Evolutionary conservation across 2,797 vertebrate genomes (phyloP).

Genomic region (Diceros bicornis): DNA sequence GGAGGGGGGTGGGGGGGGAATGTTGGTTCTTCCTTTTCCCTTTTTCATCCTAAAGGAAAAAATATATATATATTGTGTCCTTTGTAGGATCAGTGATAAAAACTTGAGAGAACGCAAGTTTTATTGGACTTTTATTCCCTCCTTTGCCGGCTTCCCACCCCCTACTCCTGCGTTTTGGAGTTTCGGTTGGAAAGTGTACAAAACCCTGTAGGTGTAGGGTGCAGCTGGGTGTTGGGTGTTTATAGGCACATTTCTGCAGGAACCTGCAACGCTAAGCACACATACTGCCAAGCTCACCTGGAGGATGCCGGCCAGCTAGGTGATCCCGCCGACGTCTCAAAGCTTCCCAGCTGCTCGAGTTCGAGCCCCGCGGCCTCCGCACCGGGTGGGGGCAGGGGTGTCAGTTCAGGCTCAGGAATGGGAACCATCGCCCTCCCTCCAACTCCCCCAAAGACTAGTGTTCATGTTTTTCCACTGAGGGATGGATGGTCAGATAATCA

Average conservation of each 20-base stretch:
- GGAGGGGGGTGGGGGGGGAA: neutral
- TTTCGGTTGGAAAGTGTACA: slow-evolving; percentile 83
- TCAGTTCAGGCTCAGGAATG: neutral
- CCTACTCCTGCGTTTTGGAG: slow-evolving; percentile 61
- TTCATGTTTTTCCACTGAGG: neutral
- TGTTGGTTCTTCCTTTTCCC: neutral
- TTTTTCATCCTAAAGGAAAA: neutral
- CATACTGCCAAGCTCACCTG: slow-evolving; percentile 71
- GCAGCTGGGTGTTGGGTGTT: slow-evolving; percentile 71
- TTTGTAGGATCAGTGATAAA: slow-evolving; percentile 29
- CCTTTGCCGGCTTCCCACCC: slow-evolving; percentile 56
- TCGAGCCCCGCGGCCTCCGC: neutral
- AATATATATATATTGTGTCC: neutral
- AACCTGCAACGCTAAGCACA: slow-evolving; percentile 66
- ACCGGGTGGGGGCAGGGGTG: neutral
- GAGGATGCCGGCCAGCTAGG: slow-evolving; percentile 45
- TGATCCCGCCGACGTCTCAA: neutral
- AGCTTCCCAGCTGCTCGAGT: neutral
- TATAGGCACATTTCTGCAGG: slow-evolving; percentile 68
- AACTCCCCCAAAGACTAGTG: neutral
- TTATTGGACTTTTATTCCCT: slow-evolving; percentile 73
- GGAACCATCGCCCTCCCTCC: neutral
- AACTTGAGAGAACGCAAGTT: slow-evolving; percentile 50
- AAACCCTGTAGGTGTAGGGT: slow-evolving; percentile 76
- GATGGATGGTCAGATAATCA: neutral